phyloP scores from a whole-genome alignment of 2,797 vertebrate genomes.

The Emys orbicularis region DNA sequence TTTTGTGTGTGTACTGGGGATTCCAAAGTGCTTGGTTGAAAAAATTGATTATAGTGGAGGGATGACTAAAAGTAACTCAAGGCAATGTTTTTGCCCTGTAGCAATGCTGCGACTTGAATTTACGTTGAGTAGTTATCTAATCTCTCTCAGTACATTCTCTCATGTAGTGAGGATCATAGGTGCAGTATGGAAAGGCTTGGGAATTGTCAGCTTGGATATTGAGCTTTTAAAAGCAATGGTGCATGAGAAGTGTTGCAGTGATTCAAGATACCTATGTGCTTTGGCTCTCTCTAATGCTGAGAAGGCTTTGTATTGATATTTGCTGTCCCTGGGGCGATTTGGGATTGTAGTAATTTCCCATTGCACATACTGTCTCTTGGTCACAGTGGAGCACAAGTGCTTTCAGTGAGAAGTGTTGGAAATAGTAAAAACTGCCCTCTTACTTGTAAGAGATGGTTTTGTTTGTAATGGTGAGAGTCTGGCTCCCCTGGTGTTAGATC shows the following conservation, averaged over 20 bases:
- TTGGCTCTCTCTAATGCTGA: not conserved
- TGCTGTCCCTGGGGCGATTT: not conserved
- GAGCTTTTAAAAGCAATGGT: not conserved
- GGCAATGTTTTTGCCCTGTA: not conserved
- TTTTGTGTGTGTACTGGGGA: not conserved
- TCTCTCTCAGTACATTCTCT: not conserved
- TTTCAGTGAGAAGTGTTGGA: not conserved
- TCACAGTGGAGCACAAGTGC: not conserved
- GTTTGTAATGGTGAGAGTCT: not conserved
- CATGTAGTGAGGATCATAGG: not conserved
- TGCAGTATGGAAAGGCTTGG: not conserved
- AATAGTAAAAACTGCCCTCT: not conserved
- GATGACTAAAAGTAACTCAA: not conserved
- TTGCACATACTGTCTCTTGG: not conserved
- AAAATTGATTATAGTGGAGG: not conserved
- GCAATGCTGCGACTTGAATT: not conserved
- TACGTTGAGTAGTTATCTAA: not conserved
- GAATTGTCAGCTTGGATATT: not conserved
- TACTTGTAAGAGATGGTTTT: not conserved
- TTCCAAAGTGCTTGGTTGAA: not conserved
- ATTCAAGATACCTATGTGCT: not conserved
- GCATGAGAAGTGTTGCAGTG: accelerated
- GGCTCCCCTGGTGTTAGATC: not conserved
- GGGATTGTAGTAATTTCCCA: not conserved
- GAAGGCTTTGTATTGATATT: not conserved